A percentile compares a stretch with the other conserved stretches of the same genome.
phyloP scores from a whole-genome alignment of 2,797 vertebrate species.

The Tapirus indicus region DNA sequence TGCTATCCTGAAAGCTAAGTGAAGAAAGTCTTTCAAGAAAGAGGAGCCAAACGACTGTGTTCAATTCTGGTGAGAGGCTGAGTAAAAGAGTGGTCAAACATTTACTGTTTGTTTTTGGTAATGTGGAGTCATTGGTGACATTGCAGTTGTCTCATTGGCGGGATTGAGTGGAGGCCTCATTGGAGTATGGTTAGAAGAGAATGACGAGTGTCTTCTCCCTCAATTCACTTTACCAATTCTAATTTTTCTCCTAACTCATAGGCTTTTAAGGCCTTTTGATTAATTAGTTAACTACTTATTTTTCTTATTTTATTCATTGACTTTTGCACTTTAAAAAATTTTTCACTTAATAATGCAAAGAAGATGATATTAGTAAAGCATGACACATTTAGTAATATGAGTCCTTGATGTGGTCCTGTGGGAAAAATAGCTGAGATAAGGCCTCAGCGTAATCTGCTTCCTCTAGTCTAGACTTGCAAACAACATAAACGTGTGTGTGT shows the following conservation, averaged over 20 bases:
- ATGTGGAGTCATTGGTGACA: neutral
- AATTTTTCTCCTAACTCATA: neutral
- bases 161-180: neutral
- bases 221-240: neutral
- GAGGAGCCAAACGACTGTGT: neutral
- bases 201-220: neutral
- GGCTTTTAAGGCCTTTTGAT: neutral
- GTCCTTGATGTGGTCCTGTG: neutral
- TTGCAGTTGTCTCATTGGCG: no score
- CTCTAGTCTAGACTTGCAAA: neutral
- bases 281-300: neutral
- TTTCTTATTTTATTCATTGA: neutral
- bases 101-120: neutral
- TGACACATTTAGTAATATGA: neutral
- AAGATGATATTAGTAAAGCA: neutral
- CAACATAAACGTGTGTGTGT: rapidly evolving
- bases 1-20: neutral
- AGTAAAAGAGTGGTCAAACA: neutral
- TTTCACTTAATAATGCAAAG: neutral
- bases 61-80: neutral
- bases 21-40: neutral
- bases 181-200: neutral
- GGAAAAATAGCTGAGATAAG: neutral
- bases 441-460: neutral
- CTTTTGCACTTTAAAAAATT: neutral